These are phyloP conservation scores for Procavia capensis DNA, from an alignment of 2,113 vertebrate genomes.

Conservation along the genomic window DNA sequence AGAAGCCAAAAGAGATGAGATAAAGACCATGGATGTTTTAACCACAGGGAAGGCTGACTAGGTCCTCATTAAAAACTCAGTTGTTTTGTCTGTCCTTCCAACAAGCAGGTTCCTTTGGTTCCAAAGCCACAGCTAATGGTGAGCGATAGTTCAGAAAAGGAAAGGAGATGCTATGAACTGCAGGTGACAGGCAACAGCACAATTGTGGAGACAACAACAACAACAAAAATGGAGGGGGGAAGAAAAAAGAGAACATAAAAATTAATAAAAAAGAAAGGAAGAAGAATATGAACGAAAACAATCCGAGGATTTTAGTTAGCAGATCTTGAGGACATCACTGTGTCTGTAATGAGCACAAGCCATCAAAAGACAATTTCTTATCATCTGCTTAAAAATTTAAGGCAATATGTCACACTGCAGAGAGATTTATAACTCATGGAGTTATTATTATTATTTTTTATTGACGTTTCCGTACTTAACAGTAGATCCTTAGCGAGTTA, in stretches of 20 bases:
- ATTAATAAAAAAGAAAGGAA: neutral
- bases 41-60: neutral
- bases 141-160: neutral
- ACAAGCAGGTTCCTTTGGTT: neutral
- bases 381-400: neutral
- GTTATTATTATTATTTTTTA: neutral
- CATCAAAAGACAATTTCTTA: neutral
- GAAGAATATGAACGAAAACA: neutral
- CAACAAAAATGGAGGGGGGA: neutral
- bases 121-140: neutral
- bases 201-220: neutral
- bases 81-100: neutral
- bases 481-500: neutral
- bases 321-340: neutral
- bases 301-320: neutral
- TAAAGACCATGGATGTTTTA: neutral
- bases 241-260: neutral
- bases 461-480: slow-evolving; percentile 1
- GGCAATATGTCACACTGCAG: neutral
- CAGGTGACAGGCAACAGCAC: neutral
- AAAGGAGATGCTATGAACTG: neutral
- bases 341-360: neutral
- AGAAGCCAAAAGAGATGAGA: slow-evolving; percentile 43
- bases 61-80: slow-evolving; percentile 5
- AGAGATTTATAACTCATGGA: neutral